Percentiles rank a stretch among this genome's conserved stretches.
Evolutionary conservation across 2,113 vertebrate genomes (phyloP).

Genomic region (Gymnarchus niloticus): DNA sequence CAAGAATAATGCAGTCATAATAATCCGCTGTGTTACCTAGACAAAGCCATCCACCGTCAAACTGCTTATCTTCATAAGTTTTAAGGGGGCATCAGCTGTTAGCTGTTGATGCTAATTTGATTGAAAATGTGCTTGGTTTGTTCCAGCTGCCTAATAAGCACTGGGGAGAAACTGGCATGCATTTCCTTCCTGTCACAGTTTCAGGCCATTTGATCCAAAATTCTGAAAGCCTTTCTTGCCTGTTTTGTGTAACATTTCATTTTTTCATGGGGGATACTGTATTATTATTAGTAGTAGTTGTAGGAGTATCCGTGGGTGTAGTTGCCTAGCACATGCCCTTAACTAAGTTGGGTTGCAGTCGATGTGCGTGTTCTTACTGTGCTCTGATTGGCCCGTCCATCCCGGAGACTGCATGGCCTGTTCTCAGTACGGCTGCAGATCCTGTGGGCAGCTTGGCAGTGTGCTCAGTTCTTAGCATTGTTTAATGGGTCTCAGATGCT

Average conservation of each 20-base stretch:
- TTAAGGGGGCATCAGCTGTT: not conserved
- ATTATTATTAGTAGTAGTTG: slow-evolving; percentile 19
- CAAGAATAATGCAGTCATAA: not conserved
- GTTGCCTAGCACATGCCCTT: slow-evolving; percentile 18
- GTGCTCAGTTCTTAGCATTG: not conserved
- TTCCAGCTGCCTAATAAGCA: not conserved
- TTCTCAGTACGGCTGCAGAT: not conserved
- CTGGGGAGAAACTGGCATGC: not conserved
- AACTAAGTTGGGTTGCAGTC: not conserved
- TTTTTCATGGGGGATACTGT: not conserved
- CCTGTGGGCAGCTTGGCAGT: not conserved
- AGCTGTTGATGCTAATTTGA: not conserved
- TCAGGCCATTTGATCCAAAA: not conserved
- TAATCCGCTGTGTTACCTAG: slow-evolving; percentile 3
- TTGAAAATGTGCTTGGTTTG: not conserved
- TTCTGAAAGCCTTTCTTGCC: not conserved
- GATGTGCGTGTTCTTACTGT: not conserved
- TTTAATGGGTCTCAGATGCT: not conserved
- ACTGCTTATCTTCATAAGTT: too few species aligned
- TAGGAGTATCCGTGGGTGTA: slow-evolving; percentile 6
- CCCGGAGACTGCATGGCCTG: not conserved
- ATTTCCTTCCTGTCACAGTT: not conserved
- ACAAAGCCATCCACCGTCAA: too few species aligned
- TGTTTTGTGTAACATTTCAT: not conserved
- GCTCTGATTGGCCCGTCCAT: not conserved